Evolutionary conservation across 2,797 vertebrate species (phyloP), one percentile per base, ranked within the genome.

Genomic region (Acanthiza pusilla): DNA sequence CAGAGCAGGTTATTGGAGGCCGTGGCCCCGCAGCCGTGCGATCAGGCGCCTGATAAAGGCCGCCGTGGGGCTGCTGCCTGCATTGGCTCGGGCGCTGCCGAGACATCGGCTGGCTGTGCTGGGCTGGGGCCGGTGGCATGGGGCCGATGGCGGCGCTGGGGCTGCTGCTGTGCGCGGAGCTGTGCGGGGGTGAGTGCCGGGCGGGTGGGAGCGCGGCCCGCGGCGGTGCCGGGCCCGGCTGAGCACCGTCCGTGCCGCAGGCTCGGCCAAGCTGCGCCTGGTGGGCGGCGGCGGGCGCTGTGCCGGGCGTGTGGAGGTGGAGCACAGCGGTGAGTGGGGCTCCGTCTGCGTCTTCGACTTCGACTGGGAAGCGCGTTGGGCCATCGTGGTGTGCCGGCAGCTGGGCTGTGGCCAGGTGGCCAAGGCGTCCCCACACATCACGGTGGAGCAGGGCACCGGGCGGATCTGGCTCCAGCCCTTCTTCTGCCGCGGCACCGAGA

Each of bases 1-100:
- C 2, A 9, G 57, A 89, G 85, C 88, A 91, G 51, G 25, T 86
- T 91, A 95, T 94, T 95, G 93, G 94, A 72, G 88, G 88, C 85
- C 15, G 48, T 16, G 82, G 68, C 81, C 53, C 60, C 21, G 0
- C 60, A 51, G 51, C 18, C 1, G 51, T 63, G 53, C n/a, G 93
- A 91, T 89, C 25, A n/a, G 51, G 50, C 20, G 0, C n/a, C 55
- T 65, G 85, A 89, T 91, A 95, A 91, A 54, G 20, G 51, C 68
- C 19, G 77, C 23, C 11, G 29, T 2, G 63, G 73, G 27, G 75
- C 71, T 5, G 61, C 76, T 1, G 13, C 42, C 34, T 40, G 19
- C 73, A 29, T 18, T 13, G 85, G 58, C 76, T 65, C 20, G 5
- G 8, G 13, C 7, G 3, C 51, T 32, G 90, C 62, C 76, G 26